These are phyloP conservation scores for Manacus vitellinus DNA, from an alignment of 2,113 vertebrate species.

Conservation along the genomic window DNA sequence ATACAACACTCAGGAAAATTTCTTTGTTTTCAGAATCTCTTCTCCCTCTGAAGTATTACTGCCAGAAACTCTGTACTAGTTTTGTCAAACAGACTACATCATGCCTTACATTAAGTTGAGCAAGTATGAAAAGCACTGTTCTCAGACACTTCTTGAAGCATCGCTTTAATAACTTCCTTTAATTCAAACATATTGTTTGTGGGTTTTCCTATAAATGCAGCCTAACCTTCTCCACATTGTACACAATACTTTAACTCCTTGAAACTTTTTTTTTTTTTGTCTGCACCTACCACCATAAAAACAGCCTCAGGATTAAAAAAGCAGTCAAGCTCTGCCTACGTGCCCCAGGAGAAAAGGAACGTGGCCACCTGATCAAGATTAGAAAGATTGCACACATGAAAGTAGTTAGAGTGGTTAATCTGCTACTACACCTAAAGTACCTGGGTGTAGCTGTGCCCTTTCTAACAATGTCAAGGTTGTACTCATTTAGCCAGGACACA, in stretches of 20 bases:
- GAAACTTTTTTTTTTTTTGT: neutral
- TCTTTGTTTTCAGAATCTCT: neutral
- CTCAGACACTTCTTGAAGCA: neutral
- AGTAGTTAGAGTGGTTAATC: constrained; percentile 63
- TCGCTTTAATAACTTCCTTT: neutral
- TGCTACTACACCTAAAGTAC: constrained; percentile 47
- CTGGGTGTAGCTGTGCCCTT: constrained; percentile 41
- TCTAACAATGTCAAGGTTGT: constrained; percentile 52
- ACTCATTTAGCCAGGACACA: neutral
- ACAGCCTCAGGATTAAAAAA: neutral
- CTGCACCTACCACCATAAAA: neutral
- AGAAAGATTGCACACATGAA: constrained; percentile 51
- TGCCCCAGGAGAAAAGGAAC: constrained; percentile 3
- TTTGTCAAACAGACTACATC: neutral
- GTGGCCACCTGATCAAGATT: constrained; percentile 53
- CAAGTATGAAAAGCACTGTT: neutral
- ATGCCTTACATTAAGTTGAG: neutral
- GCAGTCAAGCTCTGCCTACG: neutral
- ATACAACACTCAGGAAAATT: neutral
- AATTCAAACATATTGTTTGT: neutral
- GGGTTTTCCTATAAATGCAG: neutral
- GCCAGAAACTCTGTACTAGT: neutral
- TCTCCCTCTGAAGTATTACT: neutral
- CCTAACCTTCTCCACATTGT: neutral
- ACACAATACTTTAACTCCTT: neutral